Evolutionary conservation across 2,888 invertebrate genomes (phyloP).

Genomic region (Drosophila macrospina): DNA sequence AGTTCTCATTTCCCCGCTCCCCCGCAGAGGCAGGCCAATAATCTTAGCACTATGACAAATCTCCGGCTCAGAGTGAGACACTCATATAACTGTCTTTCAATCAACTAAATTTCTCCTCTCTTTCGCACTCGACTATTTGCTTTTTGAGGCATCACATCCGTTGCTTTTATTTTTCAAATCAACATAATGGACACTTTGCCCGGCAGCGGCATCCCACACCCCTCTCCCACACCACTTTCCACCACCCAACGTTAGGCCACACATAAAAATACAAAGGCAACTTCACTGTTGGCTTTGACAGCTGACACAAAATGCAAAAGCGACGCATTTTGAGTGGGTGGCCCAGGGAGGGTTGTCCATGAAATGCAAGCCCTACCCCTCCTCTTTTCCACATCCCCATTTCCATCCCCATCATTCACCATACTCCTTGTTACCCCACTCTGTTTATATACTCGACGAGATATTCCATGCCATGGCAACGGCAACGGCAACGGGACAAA

Average conservation of each 20-base stretch:
- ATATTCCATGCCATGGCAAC: conserved; percentile 22
- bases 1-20: conserved; percentile 20
- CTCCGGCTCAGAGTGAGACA: conserved; percentile 26
- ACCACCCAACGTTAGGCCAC: conserved; percentile 21
- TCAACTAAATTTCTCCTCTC: conserved; percentile 64
- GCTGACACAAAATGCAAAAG: conserved; percentile 77
- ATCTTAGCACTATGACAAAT: conserved; percentile 49
- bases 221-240: not conserved
- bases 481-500: conserved; percentile 25
- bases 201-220: conserved; percentile 45
- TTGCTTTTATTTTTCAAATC: conserved; percentile 79
- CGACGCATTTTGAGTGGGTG: conserved; percentile 68
- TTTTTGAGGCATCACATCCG: conserved; percentile 64
- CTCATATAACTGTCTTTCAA: conserved; percentile 72
- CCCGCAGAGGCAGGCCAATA: not conserved
- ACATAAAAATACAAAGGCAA: conserved; percentile 72
- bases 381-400: conserved; percentile 6
- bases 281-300: conserved; percentile 73
- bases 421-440: not conserved
- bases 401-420: not conserved
- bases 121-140: conserved; percentile 8
- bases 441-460: conserved; percentile 14
- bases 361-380: conserved; percentile 16
- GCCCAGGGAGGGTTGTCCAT: conserved; percentile 33
- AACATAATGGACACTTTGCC: conserved; percentile 82